These are phyloP conservation scores for Nasonia longicornis DNA, from an alignment of 1,140 invertebrate species.

Conservation along the genomic window DNA sequence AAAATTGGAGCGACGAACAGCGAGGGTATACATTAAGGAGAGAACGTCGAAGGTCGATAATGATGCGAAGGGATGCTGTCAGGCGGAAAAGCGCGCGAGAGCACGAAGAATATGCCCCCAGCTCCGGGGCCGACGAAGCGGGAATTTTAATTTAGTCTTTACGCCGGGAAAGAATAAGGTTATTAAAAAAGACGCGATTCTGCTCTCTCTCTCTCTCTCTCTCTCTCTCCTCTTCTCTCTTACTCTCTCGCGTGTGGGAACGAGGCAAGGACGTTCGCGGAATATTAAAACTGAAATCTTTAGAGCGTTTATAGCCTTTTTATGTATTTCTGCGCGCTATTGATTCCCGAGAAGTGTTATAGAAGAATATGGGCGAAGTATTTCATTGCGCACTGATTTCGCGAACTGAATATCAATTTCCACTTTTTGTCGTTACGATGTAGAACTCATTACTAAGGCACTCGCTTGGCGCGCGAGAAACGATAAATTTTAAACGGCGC, in stretches of 20 bases:
- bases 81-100: constrained; percentile 5
- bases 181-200: constrained; percentile 24
- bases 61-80: constrained; percentile 13
- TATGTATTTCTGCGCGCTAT: neutral
- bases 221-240: neutral
- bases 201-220: neutral
- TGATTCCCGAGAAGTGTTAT: neutral
- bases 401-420: neutral
- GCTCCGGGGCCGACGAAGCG: constrained; percentile 1
- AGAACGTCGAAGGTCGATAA: constrained; percentile 29
- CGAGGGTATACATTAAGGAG: constrained; percentile 16
- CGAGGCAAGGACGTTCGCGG: neutral
- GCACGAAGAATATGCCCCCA: neutral
- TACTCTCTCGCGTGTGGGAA: neutral
- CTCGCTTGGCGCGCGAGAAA: too few species aligned
- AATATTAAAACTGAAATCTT: constrained; percentile 27
- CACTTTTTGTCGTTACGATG: neutral
- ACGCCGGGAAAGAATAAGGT: neutral
- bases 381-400: neutral
- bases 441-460: neutral
- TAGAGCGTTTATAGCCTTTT: neutral
- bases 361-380: neutral
- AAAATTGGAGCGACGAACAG: neutral
- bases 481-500: too few species aligned
- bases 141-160: constrained; percentile 35